Conservation (phyloP, 1,140 invertebrate species). For the Epicauta chinensis region DNA sequence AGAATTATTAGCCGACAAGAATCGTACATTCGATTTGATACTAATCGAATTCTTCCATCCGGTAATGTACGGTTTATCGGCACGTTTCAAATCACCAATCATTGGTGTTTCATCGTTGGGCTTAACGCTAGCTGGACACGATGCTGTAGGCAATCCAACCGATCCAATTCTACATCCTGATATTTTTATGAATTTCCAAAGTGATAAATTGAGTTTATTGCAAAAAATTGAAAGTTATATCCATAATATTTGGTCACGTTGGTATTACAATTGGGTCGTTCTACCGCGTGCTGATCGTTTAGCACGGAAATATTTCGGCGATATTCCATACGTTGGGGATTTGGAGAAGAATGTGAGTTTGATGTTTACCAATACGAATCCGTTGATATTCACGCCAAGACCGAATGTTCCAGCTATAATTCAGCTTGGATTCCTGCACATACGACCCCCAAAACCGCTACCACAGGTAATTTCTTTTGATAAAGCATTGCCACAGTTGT, state of each 20-base stretch:
- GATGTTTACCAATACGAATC: constrained; percentile 47
- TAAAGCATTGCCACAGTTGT: background rate
- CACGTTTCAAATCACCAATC: constrained; percentile 28
- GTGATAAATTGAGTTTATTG: constrained; percentile 34
- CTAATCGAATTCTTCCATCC: constrained; percentile 32
- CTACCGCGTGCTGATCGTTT: constrained; percentile 32
- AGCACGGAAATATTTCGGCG: constrained; percentile 41
- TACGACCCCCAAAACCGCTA: constrained; percentile 39
- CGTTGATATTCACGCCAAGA: constrained; percentile 42
- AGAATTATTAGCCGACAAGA: constrained; percentile 27
- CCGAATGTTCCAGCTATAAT: constrained; percentile 45
- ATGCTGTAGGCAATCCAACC: constrained; percentile 39
- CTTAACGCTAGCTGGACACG: constrained; percentile 1
- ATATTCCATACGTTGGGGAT: constrained; percentile 43
- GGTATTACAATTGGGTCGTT: constrained; percentile 26
- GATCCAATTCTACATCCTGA: constrained; percentile 43
- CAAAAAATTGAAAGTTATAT: constrained; percentile 37
- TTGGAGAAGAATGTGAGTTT: constrained; percentile 46
- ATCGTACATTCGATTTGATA: constrained; percentile 32
- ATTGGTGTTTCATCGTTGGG: constrained; percentile 26
- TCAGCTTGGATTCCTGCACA: constrained; percentile 46
- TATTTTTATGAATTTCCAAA: constrained; percentile 25
- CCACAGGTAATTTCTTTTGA: constrained; percentile 26
- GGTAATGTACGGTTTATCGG: constrained; percentile 21
- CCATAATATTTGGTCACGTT: constrained; percentile 23